Evolutionary conservation across 1,140 invertebrate genomes (phyloP).

Genomic region (Colletes latitarsis): DNA sequence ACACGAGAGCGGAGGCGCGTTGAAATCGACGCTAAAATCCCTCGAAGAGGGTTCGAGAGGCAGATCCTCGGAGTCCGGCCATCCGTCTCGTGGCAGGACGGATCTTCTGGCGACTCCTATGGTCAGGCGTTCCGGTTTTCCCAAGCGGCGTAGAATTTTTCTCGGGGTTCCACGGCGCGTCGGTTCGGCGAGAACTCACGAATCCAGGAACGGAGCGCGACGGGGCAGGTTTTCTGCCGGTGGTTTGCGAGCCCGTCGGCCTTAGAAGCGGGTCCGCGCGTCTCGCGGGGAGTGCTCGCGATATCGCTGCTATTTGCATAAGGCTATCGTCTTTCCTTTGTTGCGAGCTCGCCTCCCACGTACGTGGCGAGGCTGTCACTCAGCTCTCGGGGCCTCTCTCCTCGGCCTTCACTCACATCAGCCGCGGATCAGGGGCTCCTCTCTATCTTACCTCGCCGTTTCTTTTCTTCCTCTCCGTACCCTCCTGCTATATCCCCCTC

Average conservation of each 20-base stretch:
- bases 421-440: constrained; percentile 57
- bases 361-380: constrained; percentile 76
- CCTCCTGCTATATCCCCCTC: constrained; percentile 38
- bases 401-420: constrained; percentile 70
- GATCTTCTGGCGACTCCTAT: background rate
- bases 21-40: background rate
- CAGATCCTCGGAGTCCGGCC: background rate
- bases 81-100: background rate
- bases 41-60: background rate
- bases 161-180: background rate
- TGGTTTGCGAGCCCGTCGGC: too few relatives aligned
- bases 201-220: background rate
- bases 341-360: constrained; percentile 76
- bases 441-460: constrained; percentile 40
- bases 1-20: too few relatives aligned
- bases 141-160: constrained; percentile 12
- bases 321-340: constrained; percentile 73
- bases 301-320: constrained; percentile 78
- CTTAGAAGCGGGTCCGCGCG: constrained; percentile 42
- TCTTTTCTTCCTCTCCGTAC: constrained; percentile 29
- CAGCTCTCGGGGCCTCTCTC: constrained; percentile 67
- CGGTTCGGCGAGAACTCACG: background rate
- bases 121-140: background rate
- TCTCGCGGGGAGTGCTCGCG: constrained; percentile 50
- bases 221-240: background rate